Evolutionary conservation across 2,888 invertebrate species (phyloP).

Genomic region (Platypus cylindrus): DNA sequence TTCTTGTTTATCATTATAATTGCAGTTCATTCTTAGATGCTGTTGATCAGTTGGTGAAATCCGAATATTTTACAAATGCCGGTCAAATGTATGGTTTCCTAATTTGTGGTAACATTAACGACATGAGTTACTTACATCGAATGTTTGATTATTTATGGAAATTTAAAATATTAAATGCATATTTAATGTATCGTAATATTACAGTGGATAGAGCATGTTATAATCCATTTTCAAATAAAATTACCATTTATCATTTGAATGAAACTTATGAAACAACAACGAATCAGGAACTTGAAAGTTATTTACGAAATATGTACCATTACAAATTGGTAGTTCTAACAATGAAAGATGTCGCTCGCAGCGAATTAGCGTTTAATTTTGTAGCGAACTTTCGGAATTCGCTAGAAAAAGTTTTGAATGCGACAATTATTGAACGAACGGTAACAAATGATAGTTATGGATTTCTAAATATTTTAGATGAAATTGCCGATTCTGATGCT

Average conservation of each 20-base stretch:
- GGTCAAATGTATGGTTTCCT: constrained; percentile 3
- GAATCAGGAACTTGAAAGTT: too few species aligned
- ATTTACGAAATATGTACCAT: too few species aligned
- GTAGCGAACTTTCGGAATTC: background rate
- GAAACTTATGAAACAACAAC: too few species aligned
- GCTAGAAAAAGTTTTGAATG: background rate
- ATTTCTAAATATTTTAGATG: background rate
- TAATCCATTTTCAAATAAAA: background rate
- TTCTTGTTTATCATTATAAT: background rate
- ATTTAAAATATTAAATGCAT: background rate
- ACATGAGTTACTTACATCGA: background rate
- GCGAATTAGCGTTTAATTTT: constrained; percentile 1
- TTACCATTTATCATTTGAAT: background rate
- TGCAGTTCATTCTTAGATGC: background rate
- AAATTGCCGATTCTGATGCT: background rate
- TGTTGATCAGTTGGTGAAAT: background rate
- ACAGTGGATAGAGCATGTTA: background rate
- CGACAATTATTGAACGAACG: background rate
- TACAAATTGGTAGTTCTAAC: too few species aligned
- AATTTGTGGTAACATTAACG: background rate
- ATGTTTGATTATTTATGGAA: constrained; percentile 1
- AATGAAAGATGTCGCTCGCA: background rate
- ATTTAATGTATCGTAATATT: background rate
- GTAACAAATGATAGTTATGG: background rate
- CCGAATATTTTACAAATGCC: constrained; percentile 1